These are phyloP conservation scores for Hapalemur alaotrensis DNA, from an alignment of 2,797 vertebrate genomes.

Conservation along the genomic window DNA sequence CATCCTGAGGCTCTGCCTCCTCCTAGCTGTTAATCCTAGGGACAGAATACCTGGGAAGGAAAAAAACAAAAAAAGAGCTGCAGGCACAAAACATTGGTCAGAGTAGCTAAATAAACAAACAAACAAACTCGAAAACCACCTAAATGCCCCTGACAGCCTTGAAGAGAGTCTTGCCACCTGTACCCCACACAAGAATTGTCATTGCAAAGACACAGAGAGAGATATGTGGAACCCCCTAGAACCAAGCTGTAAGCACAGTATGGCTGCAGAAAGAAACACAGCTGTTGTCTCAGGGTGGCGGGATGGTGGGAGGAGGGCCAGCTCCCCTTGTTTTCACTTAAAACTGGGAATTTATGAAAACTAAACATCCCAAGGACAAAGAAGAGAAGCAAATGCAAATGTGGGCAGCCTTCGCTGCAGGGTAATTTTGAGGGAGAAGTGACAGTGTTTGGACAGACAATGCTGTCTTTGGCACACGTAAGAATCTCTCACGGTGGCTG, in stretches of 20 bases:
- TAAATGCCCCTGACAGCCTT: accelerated
- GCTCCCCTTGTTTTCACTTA: background rate
- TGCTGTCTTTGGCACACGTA: accelerated
- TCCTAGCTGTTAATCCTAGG: background rate
- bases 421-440: accelerated
- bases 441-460: accelerated
- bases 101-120: background rate
- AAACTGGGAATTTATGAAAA: background rate
- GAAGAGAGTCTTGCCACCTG: background rate
- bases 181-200: accelerated
- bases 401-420: accelerated
- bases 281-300: accelerated
- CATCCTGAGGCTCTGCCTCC: background rate
- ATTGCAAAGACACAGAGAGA: accelerated
- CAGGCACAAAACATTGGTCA: accelerated
- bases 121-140: background rate
- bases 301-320: background rate
- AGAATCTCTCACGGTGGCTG: accelerated
- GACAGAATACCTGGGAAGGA: background rate
- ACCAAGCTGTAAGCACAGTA: background rate
- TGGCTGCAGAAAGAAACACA: background rate
- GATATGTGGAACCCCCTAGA: accelerated
- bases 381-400: background rate
- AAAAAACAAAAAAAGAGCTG: too few relatives aligned
- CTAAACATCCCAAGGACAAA: too few relatives aligned